A percentile compares a stretch with the other conserved stretches of the same genome.
phyloP scores from a whole-genome alignment of 2,113 vertebrate genomes.

The Poecilia latipinna region DNA sequence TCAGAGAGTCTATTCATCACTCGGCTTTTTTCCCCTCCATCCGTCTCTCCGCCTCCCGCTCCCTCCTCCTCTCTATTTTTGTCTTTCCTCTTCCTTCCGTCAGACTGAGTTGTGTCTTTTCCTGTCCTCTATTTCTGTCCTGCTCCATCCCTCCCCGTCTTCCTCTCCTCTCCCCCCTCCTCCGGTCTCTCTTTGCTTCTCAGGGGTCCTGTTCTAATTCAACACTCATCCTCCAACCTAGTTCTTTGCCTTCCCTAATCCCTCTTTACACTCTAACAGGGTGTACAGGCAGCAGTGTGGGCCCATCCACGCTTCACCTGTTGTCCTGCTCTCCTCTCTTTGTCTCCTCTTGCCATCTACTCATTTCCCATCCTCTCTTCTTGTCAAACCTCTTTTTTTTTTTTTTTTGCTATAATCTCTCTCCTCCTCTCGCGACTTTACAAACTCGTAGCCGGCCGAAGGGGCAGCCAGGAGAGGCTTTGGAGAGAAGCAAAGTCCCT shows the following conservation, averaged over 20 bases:
- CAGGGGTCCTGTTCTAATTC: slow-evolving; percentile 85
- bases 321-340: slow-evolving; percentile 28
- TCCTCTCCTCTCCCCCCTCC: slow-evolving; percentile 28
- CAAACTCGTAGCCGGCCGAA: slow-evolving; percentile 57
- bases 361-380: background rate
- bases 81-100: slow-evolving; percentile 64
- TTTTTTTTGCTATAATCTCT: background rate
- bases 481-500: slow-evolving; percentile 47
- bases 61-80: slow-evolving; percentile 54
- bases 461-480: slow-evolving; percentile 30
- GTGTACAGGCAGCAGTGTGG: slow-evolving; percentile 46
- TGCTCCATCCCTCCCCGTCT: slow-evolving; percentile 63
- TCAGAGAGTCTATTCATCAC: background rate
- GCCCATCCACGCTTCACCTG: slow-evolving; percentile 26
- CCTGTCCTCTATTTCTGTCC: slow-evolving; percentile 71
- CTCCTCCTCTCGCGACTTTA: slow-evolving; percentile 22
- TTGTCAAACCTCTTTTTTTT: background rate
- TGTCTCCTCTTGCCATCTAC: slow-evolving; percentile 8
- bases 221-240: slow-evolving; percentile 78
- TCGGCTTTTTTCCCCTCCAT: background rate
- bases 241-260: slow-evolving; percentile 76
- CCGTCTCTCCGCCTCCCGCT: slow-evolving; percentile 13
- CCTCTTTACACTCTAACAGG: slow-evolving; percentile 62
- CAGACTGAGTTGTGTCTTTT: slow-evolving; percentile 58
- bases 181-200: slow-evolving; percentile 67